phyloP scores from a whole-genome alignment of 2,113 vertebrate species.

The Hucho hucho region DNA sequence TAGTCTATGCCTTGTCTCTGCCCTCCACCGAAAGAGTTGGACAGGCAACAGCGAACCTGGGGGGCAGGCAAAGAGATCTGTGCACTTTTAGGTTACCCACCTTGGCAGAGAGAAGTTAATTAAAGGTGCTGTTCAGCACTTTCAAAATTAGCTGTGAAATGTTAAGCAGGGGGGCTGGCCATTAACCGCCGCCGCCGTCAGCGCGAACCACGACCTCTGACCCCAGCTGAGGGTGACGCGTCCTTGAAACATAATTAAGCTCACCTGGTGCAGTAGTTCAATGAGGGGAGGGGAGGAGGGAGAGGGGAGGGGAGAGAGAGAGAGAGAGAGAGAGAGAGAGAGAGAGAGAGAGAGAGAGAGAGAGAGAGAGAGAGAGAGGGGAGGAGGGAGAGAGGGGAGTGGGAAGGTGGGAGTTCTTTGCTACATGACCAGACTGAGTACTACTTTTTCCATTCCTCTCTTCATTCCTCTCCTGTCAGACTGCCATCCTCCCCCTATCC shows the following conservation, averaged over 20 bases:
- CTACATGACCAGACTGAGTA: constrained; percentile 22
- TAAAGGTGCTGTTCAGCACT: constrained; percentile 62
- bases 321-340: constrained; percentile 13
- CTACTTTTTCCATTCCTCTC: constrained; percentile 20
- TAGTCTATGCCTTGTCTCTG: neutral
- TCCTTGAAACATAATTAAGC: constrained; percentile 45
- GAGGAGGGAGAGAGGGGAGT: constrained; percentile 9
- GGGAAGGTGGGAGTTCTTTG: neutral
- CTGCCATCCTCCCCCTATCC: too few species aligned
- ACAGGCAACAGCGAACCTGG: neutral
- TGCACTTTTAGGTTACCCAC: constrained; percentile 37
- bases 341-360: neutral
- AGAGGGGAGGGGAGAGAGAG: neutral
- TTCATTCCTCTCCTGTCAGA: neutral
- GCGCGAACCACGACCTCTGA: constrained; percentile 34
- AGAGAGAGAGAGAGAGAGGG: neutral
- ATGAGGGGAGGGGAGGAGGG: neutral
- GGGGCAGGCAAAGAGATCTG: neutral
- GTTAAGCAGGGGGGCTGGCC: constrained; percentile 53
- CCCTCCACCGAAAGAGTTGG: neutral
- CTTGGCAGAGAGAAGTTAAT: constrained; percentile 54
- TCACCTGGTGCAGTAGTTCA: constrained; percentile 43
- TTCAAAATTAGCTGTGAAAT: constrained; percentile 64
- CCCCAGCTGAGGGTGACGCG: constrained; percentile 29
- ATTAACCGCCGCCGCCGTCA: constrained; percentile 29